Evolutionary conservation across 2,797 vertebrate species (phyloP), one percentile per base, ranked within the genome.

Genomic region (Cottoperca gobio): DNA sequence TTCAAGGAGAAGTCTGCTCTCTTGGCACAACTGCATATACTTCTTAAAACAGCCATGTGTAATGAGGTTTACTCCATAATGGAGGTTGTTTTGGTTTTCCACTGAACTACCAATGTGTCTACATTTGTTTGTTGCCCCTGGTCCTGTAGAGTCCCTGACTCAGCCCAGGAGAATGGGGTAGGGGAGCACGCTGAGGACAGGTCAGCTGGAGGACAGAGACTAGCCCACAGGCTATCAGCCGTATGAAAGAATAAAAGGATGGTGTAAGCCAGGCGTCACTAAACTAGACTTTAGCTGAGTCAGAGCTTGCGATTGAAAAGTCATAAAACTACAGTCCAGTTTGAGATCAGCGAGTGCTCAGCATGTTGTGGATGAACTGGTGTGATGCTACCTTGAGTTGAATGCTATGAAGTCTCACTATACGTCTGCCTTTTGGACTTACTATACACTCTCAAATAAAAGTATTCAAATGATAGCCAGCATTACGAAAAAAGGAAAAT

Each of bases 151-250:
- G 33, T 19, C 52, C n/a, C 31, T 52, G 63, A 76, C 71, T 54
- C 19, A 31, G 49, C 28, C 40, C 40, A 39, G 40, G 11, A 23
- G 63, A 66, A 13, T 17, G 45, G 54, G 54, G 37, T 23, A 52
- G 54, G 26, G 16, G 13, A 54, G n/a, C 39, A 43, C 1, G 6
- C 53, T 45, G 46, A 37, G 12, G 49, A n/a, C 1, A 53, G 75
- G 76, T 81, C 76, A 69, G 37, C 28, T 64, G 57, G 50, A 62
- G 82, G 69, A 76, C 79, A 43, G 55, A 39, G 62, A 55, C 23
- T n/a, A 35, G 53, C 54, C 68, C 19, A 2, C 12, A 19, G 73
- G 57, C 57, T 6, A 2, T 65, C 52, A 17, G 53, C 28, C 3
- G 39, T 33, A 5, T 17, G 35, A 69, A 31, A 48, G 19, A 24